Base-by-base conservation (phyloP, 2,797 vertebrate genomes). In the Oryzias dopingdopingensis region DNA sequence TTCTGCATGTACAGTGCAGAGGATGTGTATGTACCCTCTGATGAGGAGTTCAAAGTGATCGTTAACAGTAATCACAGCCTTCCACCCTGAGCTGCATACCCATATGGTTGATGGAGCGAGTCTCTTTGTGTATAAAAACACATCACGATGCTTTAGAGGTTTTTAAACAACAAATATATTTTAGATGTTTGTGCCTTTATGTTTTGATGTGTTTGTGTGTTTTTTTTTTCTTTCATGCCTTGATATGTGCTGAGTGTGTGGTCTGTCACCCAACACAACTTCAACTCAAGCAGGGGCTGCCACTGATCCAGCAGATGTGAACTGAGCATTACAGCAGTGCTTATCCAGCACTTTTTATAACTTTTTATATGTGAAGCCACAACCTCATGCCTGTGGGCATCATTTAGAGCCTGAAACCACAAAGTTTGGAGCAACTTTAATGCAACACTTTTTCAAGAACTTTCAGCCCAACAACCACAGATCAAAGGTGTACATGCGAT, bases 191-290 rank as follows among this genome's bases (percentile, higher is more conserved):
- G 42, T 40, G 13, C 42, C 18, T 58, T 52, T 18, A 56, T 54
- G 16, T 65, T 61, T 64, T 8, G 45, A 14, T 64, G 43, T 50
- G 37, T 10, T 4, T 52, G 53, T 56, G 48, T 58, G 32, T 48
- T 18, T 14, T 54, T 60, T 53, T 49, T 20, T 15, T 55, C 56
- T 53, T 65, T 44, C 23, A 47, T 8, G n/a, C 42, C 53, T 26
- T 54, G 14, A 49, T 62, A n/a, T 58, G n/a, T 59, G 57, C 16
- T 18, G 58, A 44, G 20, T 49, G 29, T 50, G 5, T 57, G 10
- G 50, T 59, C 54, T 42, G 24, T 42, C 46, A 60, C 18, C 26
- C 6, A n/a, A 23, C 12, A 26, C 53, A 42, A 56, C 44, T 63
- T 23, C 32, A 42, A 56, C 44, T 63, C 18, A 10, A 37, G 32